Evolutionary conservation across 2,797 vertebrate genomes (phyloP).

Genomic region (Cephalopachus bancanus): DNA sequence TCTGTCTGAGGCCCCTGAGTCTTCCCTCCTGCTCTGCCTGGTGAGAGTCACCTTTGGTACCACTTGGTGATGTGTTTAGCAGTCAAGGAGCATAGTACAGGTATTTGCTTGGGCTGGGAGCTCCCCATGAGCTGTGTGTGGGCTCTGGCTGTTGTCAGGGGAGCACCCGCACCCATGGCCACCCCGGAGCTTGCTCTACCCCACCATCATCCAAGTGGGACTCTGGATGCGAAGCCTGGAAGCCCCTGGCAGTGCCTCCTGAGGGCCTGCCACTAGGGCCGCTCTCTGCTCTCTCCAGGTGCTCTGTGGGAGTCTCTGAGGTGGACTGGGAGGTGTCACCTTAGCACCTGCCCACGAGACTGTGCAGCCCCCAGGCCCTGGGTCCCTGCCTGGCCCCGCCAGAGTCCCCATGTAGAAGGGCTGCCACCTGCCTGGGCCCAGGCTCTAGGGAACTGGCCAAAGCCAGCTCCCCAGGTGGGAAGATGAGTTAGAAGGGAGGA

Average conservation of each 20-base stretch:
- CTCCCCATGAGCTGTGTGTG: too few species aligned
- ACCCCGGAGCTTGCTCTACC: fast-evolving
- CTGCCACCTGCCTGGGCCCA: background rate
- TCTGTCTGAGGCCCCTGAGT: background rate
- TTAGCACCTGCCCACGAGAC: background rate
- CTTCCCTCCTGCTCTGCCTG: background rate
- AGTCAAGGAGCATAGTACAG: background rate
- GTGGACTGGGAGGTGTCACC: background rate
- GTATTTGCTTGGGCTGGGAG: background rate
- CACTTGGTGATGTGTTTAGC: background rate
- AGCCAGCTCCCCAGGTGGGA: background rate
- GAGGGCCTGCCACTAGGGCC: background rate
- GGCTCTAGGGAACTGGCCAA: too few species aligned
- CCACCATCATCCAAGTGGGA: background rate
- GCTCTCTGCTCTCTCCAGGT: too few species aligned
- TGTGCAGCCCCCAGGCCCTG: background rate
- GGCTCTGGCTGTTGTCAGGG: background rate
- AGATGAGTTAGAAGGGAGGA: background rate
- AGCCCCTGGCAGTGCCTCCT: background rate
- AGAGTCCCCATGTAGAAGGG: background rate
- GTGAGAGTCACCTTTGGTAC: background rate
- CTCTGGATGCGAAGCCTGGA: background rate
- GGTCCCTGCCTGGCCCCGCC: background rate
- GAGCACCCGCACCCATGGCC: background rate
- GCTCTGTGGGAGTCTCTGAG: background rate